These are phyloP conservation scores for Ceyx cyanopectus DNA, from an alignment of 2,113 vertebrate genomes.

Conservation along the genomic window DNA sequence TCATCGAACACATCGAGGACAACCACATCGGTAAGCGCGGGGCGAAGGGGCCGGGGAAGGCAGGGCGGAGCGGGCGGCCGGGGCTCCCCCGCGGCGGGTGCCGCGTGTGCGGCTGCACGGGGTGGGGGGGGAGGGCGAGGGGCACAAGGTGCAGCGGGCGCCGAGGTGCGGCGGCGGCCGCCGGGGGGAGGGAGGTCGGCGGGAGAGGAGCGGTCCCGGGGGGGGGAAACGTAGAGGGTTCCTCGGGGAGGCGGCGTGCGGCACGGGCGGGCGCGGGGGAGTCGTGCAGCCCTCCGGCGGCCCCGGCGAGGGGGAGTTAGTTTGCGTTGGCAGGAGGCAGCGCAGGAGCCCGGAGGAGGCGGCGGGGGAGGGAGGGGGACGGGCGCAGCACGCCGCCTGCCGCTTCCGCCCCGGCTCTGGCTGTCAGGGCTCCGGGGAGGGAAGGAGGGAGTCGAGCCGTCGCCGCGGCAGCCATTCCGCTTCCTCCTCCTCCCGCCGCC, in stretches of 20 bases:
- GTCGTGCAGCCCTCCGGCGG: slow-evolving; percentile 39
- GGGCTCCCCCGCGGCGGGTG: neutral
- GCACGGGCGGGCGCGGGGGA: slow-evolving; percentile 35
- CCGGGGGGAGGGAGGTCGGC: neutral
- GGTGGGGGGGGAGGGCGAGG: neutral
- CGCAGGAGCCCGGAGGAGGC: neutral
- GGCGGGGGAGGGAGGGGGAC: neutral
- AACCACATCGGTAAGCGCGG: slow-evolving; percentile 91
- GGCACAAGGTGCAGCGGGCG: neutral
- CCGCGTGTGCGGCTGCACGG: neutral
- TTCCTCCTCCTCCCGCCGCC: slow-evolving; percentile 52
- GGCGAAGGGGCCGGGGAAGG: neutral
- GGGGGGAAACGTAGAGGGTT: neutral
- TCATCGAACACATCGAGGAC: slow-evolving; percentile 96
- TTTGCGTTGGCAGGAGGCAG: slow-evolving; percentile 39
- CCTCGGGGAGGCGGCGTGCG: slow-evolving; percentile 28
- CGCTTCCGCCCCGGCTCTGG: slow-evolving; percentile 75
- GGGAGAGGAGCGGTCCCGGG: neutral
- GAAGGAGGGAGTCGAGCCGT: neutral
- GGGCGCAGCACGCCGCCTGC: slow-evolving; percentile 70
- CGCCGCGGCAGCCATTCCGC: slow-evolving; percentile 43
- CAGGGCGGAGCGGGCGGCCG: neutral
- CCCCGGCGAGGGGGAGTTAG: slow-evolving; percentile 17
- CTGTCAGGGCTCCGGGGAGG: slow-evolving; percentile 65
- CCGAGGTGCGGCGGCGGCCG: neutral